Evolutionary conservation across 2,113 vertebrate species (phyloP).

Genomic region (Melanerpes aurifrons): DNA sequence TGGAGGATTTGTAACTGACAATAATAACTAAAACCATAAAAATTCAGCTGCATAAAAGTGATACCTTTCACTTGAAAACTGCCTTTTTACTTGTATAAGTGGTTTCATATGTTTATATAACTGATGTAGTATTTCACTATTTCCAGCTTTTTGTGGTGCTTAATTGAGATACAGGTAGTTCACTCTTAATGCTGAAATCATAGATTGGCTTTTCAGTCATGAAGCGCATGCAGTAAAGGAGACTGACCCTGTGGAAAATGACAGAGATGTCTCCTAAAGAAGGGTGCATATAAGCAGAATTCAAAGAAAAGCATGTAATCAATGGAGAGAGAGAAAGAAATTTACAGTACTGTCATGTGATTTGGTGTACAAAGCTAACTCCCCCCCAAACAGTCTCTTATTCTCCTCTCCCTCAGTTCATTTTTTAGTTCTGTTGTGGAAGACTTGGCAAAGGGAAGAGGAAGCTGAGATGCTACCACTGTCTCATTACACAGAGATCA

Average conservation of each 20-base stretch:
- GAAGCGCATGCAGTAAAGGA: background rate
- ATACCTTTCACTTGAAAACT: background rate
- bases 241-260: background rate
- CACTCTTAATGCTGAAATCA: background rate
- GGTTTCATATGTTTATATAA: background rate
- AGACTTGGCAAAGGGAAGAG: conserved; percentile 33
- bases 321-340: background rate
- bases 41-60: background rate
- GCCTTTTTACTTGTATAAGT: background rate
- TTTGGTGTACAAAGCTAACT: background rate
- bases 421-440: conserved; percentile 42
- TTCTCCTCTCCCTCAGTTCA: conserved; percentile 26
- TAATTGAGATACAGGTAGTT: background rate
- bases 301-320: background rate
- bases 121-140: background rate
- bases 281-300: background rate
- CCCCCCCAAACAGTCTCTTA: background rate
- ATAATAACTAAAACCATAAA: background rate
- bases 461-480: conserved; percentile 21
- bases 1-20: background rate
- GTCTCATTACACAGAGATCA: background rate
- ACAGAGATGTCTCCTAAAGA: background rate
- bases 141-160: background rate
- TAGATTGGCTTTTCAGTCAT: background rate
- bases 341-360: conserved; percentile 12